phyloP scores from a whole-genome alignment of 1,140 invertebrate genomes.

The Zaprionus taronus region DNA sequence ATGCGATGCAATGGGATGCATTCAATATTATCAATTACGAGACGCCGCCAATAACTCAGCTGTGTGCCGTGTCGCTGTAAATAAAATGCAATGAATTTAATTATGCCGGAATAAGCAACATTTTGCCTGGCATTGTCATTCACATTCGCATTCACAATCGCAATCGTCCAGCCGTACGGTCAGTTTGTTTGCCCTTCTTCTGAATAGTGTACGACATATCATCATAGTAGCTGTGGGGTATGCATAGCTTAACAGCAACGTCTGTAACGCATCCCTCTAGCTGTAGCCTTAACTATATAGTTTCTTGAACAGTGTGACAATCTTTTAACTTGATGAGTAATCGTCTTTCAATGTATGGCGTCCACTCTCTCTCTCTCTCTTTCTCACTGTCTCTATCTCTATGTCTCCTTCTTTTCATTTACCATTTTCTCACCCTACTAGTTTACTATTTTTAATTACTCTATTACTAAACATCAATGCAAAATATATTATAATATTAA shows the following conservation, averaged over 20 bases:
- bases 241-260: no score
- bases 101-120: conserved; percentile 69
- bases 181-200: not conserved
- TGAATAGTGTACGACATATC: not conserved
- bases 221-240: no score
- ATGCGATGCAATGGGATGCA: conserved; percentile 43
- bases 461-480: no score
- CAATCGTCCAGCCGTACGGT: not conserved
- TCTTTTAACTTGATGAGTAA: not conserved
- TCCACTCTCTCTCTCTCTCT: no score
- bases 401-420: no score
- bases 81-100: conserved; percentile 70
- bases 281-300: no score
- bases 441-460: no score
- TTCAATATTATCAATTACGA: conserved; percentile 79
- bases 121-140: not conserved
- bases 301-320: not conserved
- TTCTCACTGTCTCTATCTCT: no score
- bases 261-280: no score
- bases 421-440: no score
- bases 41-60: conserved; percentile 46
- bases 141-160: conserved; percentile 15
- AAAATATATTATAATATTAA: no score
- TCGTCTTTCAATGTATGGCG: no score
- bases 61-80: conserved; percentile 31